Conservation (phyloP, 2,888 invertebrate genomes). For the Atethmia centrago region DNA sequence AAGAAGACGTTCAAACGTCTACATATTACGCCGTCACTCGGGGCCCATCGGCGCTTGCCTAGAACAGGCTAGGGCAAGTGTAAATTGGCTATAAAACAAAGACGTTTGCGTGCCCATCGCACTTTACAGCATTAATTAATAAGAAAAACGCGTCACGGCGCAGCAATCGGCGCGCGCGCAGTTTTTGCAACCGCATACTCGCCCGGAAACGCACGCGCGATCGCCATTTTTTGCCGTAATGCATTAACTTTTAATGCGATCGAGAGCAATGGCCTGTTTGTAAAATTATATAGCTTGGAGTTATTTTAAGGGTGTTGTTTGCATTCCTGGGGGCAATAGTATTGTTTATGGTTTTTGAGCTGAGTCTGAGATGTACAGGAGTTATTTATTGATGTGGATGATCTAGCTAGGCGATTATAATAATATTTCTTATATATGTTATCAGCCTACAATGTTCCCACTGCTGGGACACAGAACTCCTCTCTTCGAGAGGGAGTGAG, state of each 20-base stretch:
- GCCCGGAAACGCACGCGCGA: constrained; percentile 80
- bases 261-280: constrained; percentile 79
- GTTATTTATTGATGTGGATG: not conserved
- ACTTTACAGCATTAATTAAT: constrained; percentile 75
- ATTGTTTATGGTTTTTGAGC: constrained; percentile 34
- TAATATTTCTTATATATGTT: too few relatives aligned
- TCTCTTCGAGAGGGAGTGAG: too few relatives aligned
- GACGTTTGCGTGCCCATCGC: constrained; percentile 73
- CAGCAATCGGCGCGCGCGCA: constrained; percentile 71
- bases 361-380: not conserved
- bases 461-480: too few relatives aligned
- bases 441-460: too few relatives aligned
- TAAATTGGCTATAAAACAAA: constrained; percentile 63
- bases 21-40: constrained; percentile 47
- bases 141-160: constrained; percentile 82
- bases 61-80: constrained; percentile 54
- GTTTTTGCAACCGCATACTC: constrained; percentile 74
- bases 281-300: constrained; percentile 68
- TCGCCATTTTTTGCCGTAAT: constrained; percentile 72
- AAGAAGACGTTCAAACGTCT: constrained; percentile 33
- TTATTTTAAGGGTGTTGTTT: constrained; percentile 34
- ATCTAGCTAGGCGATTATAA: too few relatives aligned
- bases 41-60: constrained; percentile 39
- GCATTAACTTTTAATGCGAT: constrained; percentile 80
- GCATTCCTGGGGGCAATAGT: constrained; percentile 28